phyloP scores from a whole-genome alignment of 2,113 vertebrate species.

The Donacobius atricapilla region DNA sequence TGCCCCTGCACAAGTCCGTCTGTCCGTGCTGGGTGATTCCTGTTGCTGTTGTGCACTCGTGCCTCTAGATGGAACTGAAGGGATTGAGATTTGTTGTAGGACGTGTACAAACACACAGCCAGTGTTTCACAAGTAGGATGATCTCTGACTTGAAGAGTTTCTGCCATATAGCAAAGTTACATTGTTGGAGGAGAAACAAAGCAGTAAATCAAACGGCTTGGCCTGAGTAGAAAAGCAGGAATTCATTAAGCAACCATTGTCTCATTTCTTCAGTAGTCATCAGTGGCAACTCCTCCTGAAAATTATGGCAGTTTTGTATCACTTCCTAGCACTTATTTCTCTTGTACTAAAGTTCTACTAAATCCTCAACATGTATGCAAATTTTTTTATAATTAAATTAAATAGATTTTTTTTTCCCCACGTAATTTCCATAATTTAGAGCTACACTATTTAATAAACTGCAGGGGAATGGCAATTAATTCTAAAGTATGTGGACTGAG shows the following conservation, averaged over 20 bases:
- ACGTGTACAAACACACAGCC: not conserved
- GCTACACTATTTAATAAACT: not conserved
- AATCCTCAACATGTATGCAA: not conserved
- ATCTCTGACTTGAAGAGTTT: not conserved
- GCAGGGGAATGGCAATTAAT: not conserved
- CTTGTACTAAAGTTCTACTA: not conserved
- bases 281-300: not conserved
- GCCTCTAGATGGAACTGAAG: conserved; percentile 60
- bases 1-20: rapidly evolving
- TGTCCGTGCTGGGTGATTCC: not conserved
- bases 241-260: not conserved
- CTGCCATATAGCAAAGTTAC: not conserved
- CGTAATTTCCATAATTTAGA: not conserved
- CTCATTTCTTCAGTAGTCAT: not conserved
- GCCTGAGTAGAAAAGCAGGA: not conserved
- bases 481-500: not conserved
- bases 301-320: not conserved
- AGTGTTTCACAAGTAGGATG: not conserved
- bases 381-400: not conserved
- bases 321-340: not conserved
- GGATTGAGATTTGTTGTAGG: not conserved
- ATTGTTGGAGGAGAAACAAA: not conserved
- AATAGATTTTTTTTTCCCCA: not conserved
- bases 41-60: not conserved
- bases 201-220: not conserved